Percentiles rank a stretch among this genome's conserved stretches.
Conservation (phyloP, 2,797 vertebrate species). For the Poeciliopsis infans region DNA sequence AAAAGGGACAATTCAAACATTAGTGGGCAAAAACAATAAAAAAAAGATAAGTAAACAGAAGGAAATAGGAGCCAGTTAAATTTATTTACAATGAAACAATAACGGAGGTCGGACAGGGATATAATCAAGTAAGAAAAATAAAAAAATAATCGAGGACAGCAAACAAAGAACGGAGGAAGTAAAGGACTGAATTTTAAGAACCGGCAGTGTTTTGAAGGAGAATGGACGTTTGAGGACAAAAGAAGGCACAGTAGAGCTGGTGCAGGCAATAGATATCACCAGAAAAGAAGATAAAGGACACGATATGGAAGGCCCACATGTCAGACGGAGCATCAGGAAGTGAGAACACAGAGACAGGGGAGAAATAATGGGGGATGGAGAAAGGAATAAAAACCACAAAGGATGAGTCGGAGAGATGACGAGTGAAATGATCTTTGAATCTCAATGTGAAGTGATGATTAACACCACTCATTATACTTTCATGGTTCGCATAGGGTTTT, state of each 20-base stretch:
- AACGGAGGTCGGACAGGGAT: background rate
- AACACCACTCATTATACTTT: background rate
- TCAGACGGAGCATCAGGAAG: background rate
- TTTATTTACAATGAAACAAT: background rate
- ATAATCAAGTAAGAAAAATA: background rate
- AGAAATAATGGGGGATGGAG: background rate
- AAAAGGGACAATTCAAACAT: background rate
- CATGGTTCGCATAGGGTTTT: background rate
- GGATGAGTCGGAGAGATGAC: background rate
- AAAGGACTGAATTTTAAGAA: background rate
- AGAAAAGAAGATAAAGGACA: background rate
- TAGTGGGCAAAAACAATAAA: background rate
- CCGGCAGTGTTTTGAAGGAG: background rate
- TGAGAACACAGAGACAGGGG: background rate
- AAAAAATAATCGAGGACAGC: background rate
- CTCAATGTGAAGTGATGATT: background rate
- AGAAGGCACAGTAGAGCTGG: background rate
- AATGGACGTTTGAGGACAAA: background rate
- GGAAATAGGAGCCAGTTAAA: background rate
- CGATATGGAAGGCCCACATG: background rate
- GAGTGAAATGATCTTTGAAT: conserved; percentile 7
- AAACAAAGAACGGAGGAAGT: background rate
- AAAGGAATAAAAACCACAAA: background rate
- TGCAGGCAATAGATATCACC: background rate
- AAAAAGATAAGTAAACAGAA: background rate